Evolutionary conservation across 2,113 vertebrate genomes (phyloP), one percentile per base, ranked within the genome.

Genomic region (Anseranas semipalmata): DNA sequence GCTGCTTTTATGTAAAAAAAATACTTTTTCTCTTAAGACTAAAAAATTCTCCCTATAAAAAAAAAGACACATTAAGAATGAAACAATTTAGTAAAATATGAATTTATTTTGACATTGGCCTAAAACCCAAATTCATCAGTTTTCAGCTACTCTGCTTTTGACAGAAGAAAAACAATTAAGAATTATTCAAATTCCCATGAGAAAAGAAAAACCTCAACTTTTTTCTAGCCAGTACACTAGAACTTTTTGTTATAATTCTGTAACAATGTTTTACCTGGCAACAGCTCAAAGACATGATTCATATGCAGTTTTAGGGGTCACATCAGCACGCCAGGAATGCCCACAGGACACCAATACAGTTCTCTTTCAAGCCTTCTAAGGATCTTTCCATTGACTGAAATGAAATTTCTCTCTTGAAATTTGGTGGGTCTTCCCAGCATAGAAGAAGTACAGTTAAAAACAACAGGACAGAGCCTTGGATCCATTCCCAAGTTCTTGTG

Each of bases 271-370:
- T 89, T 75, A 82, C 58, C 70, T 89, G 76, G 65, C 62, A 84
- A 70, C n/a, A 93, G 53, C 35, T 91, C 62, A 95, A 94, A 93
- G 66, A 56, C 43, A 82, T 41, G 43, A 92, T 59, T 83, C 46
- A 56, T 28, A 46, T 39, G 50, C 28, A 68, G 65, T 62, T 81
- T 66, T 68, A 89, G n/a, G 22, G 45, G 45, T 81, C 90, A 77
- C 60, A 90, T 46, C 65, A 86, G 82, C 55, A 85, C 52, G 88
- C 25, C 52, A 81, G 60, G 30, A 92, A 88, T 72, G 65, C 33
- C 83, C 83, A 50, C 39, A 87, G 33, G 43, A 90, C 46, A 88
- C 27, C 65, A 77, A n/a, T 8, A 92, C 3, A 77, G 28, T 25
- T 74, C 43, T 78, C 41, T 86, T 89, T 92, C 43, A 87, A 94